Conservation (phyloP, 2,888 invertebrate genomes). For the Anticlea derivata region DNA sequence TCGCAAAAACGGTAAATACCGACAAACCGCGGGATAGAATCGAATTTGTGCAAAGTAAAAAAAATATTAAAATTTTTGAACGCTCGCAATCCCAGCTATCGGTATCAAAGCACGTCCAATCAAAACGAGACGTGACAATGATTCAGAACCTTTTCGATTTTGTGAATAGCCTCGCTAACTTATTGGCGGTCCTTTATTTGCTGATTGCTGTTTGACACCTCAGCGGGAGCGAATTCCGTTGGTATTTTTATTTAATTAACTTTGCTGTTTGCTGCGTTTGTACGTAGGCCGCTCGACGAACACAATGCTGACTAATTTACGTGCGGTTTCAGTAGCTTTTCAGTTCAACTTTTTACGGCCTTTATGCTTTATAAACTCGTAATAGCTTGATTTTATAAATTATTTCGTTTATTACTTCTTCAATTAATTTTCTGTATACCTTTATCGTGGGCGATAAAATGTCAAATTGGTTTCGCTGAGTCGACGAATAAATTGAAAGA, state of each 20-base stretch:
- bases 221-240: conserved; percentile 62
- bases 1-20: conserved; percentile 71
- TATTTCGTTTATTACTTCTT: neutral
- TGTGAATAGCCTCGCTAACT: conserved; percentile 77
- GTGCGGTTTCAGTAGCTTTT: conserved; percentile 60
- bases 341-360: conserved; percentile 55
- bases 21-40: conserved; percentile 73
- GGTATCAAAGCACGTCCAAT: conserved; percentile 83
- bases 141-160: conserved; percentile 78
- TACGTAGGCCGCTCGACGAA: conserved; percentile 41
- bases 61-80: conserved; percentile 76
- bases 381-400: conserved; percentile 27
- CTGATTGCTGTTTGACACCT: conserved; percentile 79
- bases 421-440: neutral
- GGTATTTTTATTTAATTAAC: conserved; percentile 62
- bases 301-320: conserved; percentile 75
- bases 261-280: conserved; percentile 30
- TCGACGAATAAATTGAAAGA: conserved; percentile 58
- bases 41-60: conserved; percentile 71
- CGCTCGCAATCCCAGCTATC: conserved; percentile 78
- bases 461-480: conserved; percentile 34
- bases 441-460: conserved; percentile 27
- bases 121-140: conserved; percentile 82
- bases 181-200: conserved; percentile 79
- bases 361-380: conserved; percentile 46